Percentiles rank a stretch among this genome's conserved stretches.
phyloP scores from a whole-genome alignment of 2,888 invertebrate genomes.

The Apodemia hepburni region DNA sequence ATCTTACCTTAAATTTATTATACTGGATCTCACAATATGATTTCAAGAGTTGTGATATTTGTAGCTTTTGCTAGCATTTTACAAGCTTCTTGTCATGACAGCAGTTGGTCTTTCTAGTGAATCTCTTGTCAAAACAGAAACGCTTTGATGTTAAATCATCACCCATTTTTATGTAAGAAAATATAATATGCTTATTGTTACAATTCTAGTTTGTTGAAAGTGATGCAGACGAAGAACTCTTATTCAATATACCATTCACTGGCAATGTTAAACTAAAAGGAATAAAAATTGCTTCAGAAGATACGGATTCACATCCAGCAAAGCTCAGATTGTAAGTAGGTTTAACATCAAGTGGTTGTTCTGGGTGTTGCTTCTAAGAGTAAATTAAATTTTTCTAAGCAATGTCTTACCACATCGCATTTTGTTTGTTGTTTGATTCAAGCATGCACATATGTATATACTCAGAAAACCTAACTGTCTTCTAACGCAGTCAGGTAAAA shows the following conservation, averaged over 20 bases:
- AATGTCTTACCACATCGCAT: neutral
- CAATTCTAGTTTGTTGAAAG: constrained; percentile 93
- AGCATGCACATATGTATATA: no score
- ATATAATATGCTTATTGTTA: neutral
- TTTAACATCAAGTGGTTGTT: neutral
- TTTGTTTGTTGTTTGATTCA: no score
- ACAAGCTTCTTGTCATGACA: no score
- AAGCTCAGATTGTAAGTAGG: constrained; percentile 90
- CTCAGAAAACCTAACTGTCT: no score
- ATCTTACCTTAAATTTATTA: no score
- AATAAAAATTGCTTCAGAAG: constrained; percentile 94
- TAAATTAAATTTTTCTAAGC: neutral
- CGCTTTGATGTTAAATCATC: neutral
- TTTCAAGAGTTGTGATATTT: no score
- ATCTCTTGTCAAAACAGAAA: no score
- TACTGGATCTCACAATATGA: no score
- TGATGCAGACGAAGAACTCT: constrained; percentile 96
- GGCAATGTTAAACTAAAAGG: constrained; percentile 98
- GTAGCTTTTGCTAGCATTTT: no score
- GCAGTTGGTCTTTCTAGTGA: no score
- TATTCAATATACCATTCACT: constrained; percentile 98
- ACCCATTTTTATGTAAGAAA: neutral
- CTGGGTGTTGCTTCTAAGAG: neutral
- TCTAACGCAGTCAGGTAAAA: no score
- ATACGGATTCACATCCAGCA: constrained; percentile 91